Conservation (phyloP, 2,888 invertebrate species). For the Trisateles emortualis region DNA sequence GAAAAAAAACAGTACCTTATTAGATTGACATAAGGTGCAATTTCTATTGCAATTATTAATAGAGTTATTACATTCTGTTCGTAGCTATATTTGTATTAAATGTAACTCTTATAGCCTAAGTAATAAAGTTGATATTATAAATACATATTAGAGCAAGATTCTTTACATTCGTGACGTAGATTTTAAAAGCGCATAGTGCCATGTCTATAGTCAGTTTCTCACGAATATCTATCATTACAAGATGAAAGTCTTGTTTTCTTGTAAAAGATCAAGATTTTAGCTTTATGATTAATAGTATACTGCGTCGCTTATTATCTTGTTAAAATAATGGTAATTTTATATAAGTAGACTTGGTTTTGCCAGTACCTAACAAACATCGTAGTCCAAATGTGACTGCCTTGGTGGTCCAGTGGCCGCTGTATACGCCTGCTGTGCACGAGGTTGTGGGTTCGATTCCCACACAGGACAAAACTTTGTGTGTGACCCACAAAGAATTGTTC, state of each 20-base stretch:
- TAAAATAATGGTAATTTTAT: too few species aligned
- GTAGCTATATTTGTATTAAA: background rate
- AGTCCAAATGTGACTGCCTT: too few species aligned
- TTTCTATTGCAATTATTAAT: background rate
- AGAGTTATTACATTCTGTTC: background rate
- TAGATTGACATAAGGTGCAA: background rate
- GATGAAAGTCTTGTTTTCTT: slow-evolving; percentile 2
- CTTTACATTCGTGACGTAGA: background rate
- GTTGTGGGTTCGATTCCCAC: too few species aligned
- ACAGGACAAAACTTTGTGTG: too few species aligned
- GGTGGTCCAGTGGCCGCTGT: too few species aligned
- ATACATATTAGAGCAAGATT: background rate
- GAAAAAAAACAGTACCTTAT: background rate
- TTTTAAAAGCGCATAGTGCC: background rate
- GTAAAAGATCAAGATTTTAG: background rate
- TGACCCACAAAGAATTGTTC: too few species aligned
- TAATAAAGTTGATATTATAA: slow-evolving; percentile 1
- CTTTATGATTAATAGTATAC: too few species aligned
- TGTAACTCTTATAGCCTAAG: background rate
- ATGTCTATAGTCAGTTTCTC: slow-evolving; percentile 1
- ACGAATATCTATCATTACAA: slow-evolving; percentile 10
- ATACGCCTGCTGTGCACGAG: too few species aligned
- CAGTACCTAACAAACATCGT: too few species aligned
- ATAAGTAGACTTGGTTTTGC: too few species aligned
- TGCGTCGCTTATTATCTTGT: too few species aligned